Base-by-base conservation (phyloP, 2,113 vertebrate species). In the Platysteira castanea region DNA sequence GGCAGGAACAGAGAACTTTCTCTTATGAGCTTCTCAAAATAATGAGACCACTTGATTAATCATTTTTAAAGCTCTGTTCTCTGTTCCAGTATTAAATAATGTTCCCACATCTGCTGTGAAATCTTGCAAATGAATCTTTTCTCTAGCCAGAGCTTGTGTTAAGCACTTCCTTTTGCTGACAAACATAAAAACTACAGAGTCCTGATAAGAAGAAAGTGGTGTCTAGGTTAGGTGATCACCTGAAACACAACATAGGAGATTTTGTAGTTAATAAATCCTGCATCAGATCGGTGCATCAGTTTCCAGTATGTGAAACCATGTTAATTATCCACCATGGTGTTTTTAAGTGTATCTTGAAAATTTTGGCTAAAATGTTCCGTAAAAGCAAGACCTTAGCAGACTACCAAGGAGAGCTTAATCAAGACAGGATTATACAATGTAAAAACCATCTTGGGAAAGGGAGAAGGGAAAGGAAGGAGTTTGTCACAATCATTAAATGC, bases 381-480 rank as follows among this genome's bases (percentile, higher is more conserved):
- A 65, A 73, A 31, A 50, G 22, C 28, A 60, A 67, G 33, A 50
- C 26, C 7, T 70, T 73, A 94, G 69, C 37, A 86, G 70, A 87
- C 84, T 46, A 95, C 52, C 70, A 94, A 81, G 46, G 68, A 88
- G 49, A 75, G 28, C 59, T 95, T 97, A 87, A 64, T 96, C 56
- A 93, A 93, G 86, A 89, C 17, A 93, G 47, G 56, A 76, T 86
- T 87, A 95, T 86, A 67, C 85, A 97, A 52, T 49, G 79, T 77
- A 95, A 89, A 87, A 90, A 74, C 57, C 92, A 95, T 75, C 86
- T 82, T 77, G 78, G 31, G 10, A 59, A 78, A 14, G 28, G 65
- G 3, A 76, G 24, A 63, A 95, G 89, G 76, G 79, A 96, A 97
- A 94, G 70, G 84, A 86, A 70, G 9, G 26, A 63, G 20, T 75